phyloP scores from a whole-genome alignment of 2,888 invertebrate genomes.

The Atethmia centrago region DNA sequence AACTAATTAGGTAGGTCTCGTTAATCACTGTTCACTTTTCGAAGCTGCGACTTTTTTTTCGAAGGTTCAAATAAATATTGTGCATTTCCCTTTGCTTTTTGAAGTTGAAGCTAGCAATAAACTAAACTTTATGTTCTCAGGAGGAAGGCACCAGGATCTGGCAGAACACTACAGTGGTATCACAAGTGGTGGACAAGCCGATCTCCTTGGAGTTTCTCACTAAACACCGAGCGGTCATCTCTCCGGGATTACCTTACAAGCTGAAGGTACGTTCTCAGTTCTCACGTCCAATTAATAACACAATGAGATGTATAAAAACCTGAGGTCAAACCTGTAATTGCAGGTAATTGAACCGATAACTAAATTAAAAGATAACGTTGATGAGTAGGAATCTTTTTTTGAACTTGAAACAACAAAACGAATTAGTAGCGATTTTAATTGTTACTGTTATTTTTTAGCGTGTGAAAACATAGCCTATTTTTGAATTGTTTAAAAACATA shows the following conservation, averaged over 20 bases:
- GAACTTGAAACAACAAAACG: not conserved
- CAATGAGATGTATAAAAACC: not conserved
- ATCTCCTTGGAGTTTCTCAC: constrained; percentile 91
- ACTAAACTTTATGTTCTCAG: constrained; percentile 68
- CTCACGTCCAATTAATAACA: not conserved
- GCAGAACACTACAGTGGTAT: constrained; percentile 91
- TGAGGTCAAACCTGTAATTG: not conserved
- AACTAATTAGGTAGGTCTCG: not conserved
- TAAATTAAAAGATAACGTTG: not conserved
- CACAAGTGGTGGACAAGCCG: constrained; percentile 90
- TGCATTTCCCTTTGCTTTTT: not conserved
- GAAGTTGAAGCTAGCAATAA: not conserved
- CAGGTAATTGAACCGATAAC: not conserved
- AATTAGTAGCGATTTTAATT: not conserved
- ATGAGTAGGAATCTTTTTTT: not conserved
- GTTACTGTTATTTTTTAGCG: not conserved
- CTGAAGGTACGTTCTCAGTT: constrained; percentile 87
- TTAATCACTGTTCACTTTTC: not conserved
- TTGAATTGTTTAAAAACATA: not conserved
- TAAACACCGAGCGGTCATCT: constrained; percentile 91
- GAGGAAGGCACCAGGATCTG: constrained; percentile 92
- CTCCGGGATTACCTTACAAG: constrained; percentile 93
- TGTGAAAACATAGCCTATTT: not conserved
- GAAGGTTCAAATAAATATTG: not conserved
- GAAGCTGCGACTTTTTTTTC: too few species aligned